Percentiles rank a stretch among this genome's conserved stretches.
Conservation (phyloP, 2,797 vertebrate species). For the Lithobates pipiens region DNA sequence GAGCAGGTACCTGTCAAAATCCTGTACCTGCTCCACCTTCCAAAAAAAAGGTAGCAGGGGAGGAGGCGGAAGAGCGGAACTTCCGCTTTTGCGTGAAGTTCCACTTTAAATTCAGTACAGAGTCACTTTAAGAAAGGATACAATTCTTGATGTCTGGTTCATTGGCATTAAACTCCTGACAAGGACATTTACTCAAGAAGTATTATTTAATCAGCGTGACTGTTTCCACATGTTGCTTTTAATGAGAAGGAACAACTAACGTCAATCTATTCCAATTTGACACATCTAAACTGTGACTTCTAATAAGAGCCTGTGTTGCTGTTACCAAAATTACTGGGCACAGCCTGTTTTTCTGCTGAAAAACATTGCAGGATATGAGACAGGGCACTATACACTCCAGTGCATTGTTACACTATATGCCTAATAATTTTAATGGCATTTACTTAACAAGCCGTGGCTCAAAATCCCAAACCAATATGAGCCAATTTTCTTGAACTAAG, state of each 20-base stretch:
- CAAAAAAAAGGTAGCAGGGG: too few relatives aligned
- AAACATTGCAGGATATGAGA: conserved; percentile 15
- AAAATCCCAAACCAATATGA: conserved; percentile 59
- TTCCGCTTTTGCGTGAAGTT: too few relatives aligned
- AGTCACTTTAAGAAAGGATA: too few relatives aligned
- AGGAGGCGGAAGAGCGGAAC: too few relatives aligned
- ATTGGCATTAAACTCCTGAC: not conserved
- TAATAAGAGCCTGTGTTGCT: conserved; percentile 14
- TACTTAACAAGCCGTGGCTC: conserved; percentile 58
- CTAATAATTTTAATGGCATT: conserved; percentile 60
- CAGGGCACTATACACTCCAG: conserved; percentile 26
- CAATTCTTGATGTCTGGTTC: too few relatives aligned
- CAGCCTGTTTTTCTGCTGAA: conserved; percentile 6
- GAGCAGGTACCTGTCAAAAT: too few relatives aligned
- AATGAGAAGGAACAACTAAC: not conserved
- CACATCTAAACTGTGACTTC: not conserved
- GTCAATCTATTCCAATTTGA: not conserved
- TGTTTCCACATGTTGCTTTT: conserved; percentile 6
- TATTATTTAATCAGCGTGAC: not conserved
- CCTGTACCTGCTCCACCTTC: too few relatives aligned
- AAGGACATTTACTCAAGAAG: not conserved
- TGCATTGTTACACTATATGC: conserved; percentile 31
- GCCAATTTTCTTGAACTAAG: conserved; percentile 57
- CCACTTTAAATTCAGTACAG: too few relatives aligned
- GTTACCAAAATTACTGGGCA: conserved; percentile 12